Base-by-base conservation (phyloP, 2,797 vertebrate genomes). In the Coregonus ussuriensis region DNA sequence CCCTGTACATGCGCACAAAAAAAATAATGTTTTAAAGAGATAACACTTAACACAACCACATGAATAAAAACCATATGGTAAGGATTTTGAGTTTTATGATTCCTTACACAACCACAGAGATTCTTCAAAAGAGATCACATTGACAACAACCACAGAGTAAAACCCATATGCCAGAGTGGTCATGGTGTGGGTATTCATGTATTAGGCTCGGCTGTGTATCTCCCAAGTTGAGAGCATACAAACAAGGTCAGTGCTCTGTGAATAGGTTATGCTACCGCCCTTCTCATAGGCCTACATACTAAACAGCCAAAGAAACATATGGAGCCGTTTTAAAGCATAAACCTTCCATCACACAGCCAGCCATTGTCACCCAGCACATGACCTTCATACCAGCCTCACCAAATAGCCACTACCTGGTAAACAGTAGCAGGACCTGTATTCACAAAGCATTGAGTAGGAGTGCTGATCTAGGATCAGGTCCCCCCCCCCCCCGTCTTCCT, bases 1-100 rank as follows among this genome's bases (percentile, higher is more conserved):
- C 98, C 91, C 98, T 99, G 81, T 18, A 70, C 51, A 51, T 15
- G 6, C 6, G 18, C 31, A 53, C 74, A 21, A 52, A 70, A 59
- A 69, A 5, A 56, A 18, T 62, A 25, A 25, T 51, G 33, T 2
- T 9, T 14, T 11, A n/a, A n/a, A n/a, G n/a, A n/a, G n/a, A n/a
- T n/a, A n/a, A n/a, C n/a, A n/a, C n/a, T n/a, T n/a, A 71, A 25
- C 59, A 13, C 21, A 25, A 21, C 21, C 2, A 21, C 21, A 21
- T 25, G 54, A 47, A 7, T 11, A 47, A 47, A 47, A 11, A 13
- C 41, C 41, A 47, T 47, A 33, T 13, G 18, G 5, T n/a, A 59
- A 7, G 56, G 56, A 53, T 15, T 1, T 6, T 0, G 56, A 21
- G 56, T 6, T 21, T 18, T 21, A 59, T 1, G 56, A 59, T 0